Conservation (phyloP, 92 coral and sea anemone species). For the Siderastrea radians region DNA sequence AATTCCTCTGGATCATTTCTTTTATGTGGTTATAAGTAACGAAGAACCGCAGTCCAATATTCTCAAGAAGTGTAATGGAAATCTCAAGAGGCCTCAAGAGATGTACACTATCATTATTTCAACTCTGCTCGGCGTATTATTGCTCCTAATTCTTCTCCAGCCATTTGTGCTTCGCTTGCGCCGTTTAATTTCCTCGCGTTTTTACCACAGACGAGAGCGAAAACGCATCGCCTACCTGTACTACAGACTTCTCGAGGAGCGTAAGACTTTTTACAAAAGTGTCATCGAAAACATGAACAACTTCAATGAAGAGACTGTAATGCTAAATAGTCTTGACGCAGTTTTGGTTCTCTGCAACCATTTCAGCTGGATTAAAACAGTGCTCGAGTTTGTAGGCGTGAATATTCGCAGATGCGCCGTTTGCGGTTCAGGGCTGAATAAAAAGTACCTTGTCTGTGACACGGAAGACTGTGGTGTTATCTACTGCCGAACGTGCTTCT, state of each 20-base stretch:
- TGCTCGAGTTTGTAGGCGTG: conserved; percentile 81
- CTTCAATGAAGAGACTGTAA: conserved; percentile 86
- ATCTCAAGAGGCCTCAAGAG: conserved; percentile 68
- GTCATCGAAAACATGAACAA: conserved; percentile 90
- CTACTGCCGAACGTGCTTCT: conserved; percentile 98
- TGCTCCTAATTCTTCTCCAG: conserved; percentile 86
- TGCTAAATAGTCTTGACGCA: conserved; percentile 81
- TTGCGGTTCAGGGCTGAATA: conserved; percentile 85
- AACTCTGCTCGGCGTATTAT: conserved; percentile 74
- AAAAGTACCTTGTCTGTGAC: conserved; percentile 83
- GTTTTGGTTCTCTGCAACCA: conserved; percentile 86
- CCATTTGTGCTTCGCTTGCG: conserved; percentile 86
- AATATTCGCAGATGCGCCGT: conserved; percentile 87
- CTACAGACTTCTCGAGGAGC: conserved; percentile 94
- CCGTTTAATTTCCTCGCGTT: conserved; percentile 84
- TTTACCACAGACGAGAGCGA: conserved; percentile 93
- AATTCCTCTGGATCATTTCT: conserved; percentile 77
- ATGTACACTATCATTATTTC: conserved; percentile 72
- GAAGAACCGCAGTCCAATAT: conserved; percentile 45
- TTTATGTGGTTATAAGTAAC: conserved; percentile 65
- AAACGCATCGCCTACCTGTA: conserved; percentile 94
- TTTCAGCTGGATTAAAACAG: conserved; percentile 76
- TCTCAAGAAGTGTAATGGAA: conserved; percentile 47
- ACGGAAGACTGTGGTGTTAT: conserved; percentile 89
- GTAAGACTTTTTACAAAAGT: conserved; percentile 82